Evolutionary conservation across 2,888 invertebrate species (phyloP), one percentile per base, ranked within the genome.

Genomic region (Prionchulus punctatus): DNA sequence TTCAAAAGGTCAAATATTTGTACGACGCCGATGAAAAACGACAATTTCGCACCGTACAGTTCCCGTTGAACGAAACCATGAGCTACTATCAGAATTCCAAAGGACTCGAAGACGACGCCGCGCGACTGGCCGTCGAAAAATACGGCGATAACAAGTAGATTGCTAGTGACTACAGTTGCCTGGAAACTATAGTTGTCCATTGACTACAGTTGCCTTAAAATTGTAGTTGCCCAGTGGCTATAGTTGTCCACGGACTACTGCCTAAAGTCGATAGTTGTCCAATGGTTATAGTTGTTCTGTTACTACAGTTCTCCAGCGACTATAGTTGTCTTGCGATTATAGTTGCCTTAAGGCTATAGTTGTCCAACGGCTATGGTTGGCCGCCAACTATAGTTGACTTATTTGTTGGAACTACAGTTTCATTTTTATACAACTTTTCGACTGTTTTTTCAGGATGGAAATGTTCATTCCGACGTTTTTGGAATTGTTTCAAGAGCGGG

Each of bases 1-100:
- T 98, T 73, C 98, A 98, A 82, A 94, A 98, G 73, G 88, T 89
- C 2, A 91, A 92, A 72, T 98, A 96, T 74, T 75, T 86, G 43
- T 96, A 87, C 82, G 82, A 88, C 68, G 63, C 63, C 7, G 79
- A 82, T 62, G 81, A 86, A 27, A 84, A 83, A 61, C 84, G 85
- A 63, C 75, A 74, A 50, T 98, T 98, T 71, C 76, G 79, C 57
- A 83, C 85, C 0, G 75, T 94, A 28, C 80, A 83, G 61, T 94
- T 92, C 73, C 96, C 96, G 0, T 79, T 84, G 2, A 76, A 85
- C 2, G 36, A 54, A 42, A 55, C 59, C 2, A 52, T 65, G 23
- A 43, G 57, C 15, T 50, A 58, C 43, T 66, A 59, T 59, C 57
- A 58, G 47, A 81, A 83, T 43, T 86, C 86, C 65, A 88, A 87